A percentile compares a stretch with the other conserved stretches of the same genome.
phyloP scores from a whole-genome alignment of 2,113 vertebrate genomes.

The Edolisoma coerulescens region DNA sequence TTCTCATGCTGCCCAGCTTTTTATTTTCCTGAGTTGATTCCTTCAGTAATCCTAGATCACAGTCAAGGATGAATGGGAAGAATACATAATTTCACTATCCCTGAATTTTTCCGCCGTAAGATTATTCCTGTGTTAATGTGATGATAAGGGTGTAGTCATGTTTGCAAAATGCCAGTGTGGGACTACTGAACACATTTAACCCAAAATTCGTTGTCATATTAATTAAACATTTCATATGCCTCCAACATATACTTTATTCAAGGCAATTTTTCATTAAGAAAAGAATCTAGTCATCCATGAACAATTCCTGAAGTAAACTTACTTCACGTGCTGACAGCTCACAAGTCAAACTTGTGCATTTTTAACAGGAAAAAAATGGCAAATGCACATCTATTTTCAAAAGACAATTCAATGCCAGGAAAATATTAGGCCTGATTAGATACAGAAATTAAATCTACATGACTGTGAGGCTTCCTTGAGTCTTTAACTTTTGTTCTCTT shows the following conservation, averaged over 20 bases:
- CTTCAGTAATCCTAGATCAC: background rate
- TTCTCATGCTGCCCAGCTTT: background rate
- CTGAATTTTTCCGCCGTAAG: background rate
- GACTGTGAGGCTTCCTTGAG: background rate
- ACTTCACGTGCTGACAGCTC: slow-evolving; percentile 16
- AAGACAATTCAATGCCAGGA: background rate
- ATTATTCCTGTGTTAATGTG: background rate
- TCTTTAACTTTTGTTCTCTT: background rate
- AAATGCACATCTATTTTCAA: background rate
- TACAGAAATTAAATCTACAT: background rate
- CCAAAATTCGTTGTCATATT: background rate
- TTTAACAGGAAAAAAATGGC: background rate
- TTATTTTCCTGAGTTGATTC: background rate
- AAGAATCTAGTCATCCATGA: slow-evolving; percentile 16
- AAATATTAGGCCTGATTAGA: slow-evolving; percentile 15
- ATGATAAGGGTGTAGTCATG: background rate
- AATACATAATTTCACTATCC: background rate
- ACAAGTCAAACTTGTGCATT: background rate
- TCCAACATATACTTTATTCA: background rate
- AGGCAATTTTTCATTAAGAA: slow-evolving; percentile 29
- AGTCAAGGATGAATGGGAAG: background rate
- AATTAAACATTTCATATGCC: background rate
- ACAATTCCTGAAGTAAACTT: slow-evolving; percentile 43
- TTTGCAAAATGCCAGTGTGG: background rate
- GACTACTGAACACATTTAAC: background rate